phyloP scores from a whole-genome alignment of 2,113 vertebrate species.

The Periophthalmus modestus region DNA sequence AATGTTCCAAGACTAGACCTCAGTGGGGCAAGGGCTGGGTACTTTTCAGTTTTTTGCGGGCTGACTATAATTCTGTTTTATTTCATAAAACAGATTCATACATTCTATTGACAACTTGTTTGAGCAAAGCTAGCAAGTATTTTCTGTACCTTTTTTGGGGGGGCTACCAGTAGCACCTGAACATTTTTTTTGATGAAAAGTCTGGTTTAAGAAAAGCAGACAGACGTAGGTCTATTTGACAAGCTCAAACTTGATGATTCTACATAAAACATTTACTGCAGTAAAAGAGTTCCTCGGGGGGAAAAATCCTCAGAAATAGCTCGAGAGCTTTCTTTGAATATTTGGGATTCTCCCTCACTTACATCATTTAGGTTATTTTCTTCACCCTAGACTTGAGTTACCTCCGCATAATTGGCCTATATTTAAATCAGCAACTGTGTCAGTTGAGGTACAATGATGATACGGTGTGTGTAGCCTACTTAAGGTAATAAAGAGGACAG shows the following conservation, averaged over 20 bases:
- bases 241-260: background rate
- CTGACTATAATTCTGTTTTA: too few relatives aligned
- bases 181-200: background rate
- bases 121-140: too few relatives aligned
- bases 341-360: background rate
- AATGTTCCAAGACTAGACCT: background rate
- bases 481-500: background rate
- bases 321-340: background rate
- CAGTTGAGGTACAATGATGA: slow-evolving; percentile 22
- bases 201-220: too few relatives aligned
- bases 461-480: slow-evolving; percentile 2
- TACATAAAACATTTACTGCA: slow-evolving; percentile 39
- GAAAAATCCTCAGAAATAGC: background rate
- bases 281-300: background rate
- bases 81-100: too few relatives aligned
- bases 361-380: slow-evolving; percentile 43
- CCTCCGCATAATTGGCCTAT: slow-evolving; percentile 40
- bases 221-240: background rate
- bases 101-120: too few relatives aligned
- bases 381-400: slow-evolving; percentile 14
- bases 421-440: slow-evolving; percentile 41
- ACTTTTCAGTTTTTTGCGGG: too few relatives aligned
- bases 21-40: background rate
- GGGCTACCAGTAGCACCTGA: too few relatives aligned
- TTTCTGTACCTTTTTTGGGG: too few relatives aligned